phyloP scores from a whole-genome alignment of 2,888 invertebrate genomes.

The Lasius fuliginosus region DNA sequence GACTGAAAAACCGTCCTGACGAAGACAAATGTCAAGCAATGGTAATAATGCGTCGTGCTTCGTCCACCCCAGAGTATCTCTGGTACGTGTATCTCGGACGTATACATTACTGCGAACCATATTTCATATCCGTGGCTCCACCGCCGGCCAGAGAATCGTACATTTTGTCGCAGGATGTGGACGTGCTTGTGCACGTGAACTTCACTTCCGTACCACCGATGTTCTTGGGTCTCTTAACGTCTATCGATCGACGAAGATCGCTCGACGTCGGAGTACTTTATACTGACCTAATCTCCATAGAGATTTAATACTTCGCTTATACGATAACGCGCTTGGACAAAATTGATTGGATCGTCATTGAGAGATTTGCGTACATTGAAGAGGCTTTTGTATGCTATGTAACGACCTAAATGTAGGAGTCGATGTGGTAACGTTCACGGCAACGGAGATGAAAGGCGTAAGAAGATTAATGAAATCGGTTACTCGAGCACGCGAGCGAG shows the following conservation, averaged over 20 bases:
- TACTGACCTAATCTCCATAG: not conserved
- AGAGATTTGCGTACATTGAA: slow-evolving; percentile 38
- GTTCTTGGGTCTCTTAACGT: not conserved
- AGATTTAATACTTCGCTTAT: not conserved
- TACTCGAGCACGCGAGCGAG: slow-evolving; percentile 22
- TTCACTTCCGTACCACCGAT: not conserved
- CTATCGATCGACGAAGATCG: slow-evolving; percentile 4
- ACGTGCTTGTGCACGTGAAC: slow-evolving; percentile 8
- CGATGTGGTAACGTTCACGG: not conserved
- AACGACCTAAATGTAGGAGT: slow-evolving; percentile 43
- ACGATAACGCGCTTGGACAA: not conserved
- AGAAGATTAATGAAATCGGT: slow-evolving; percentile 54
- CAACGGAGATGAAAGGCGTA: slow-evolving; percentile 35
- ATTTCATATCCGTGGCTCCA: slow-evolving; percentile 60
- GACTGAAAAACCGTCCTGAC: slow-evolving; percentile 33
- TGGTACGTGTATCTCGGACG: slow-evolving; percentile 14
- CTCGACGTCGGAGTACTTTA: not conserved
- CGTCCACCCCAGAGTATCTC: slow-evolving; percentile 39
- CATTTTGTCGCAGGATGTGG: slow-evolving; percentile 25
- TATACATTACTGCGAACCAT: slow-evolving; percentile 47
- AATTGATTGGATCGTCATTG: slow-evolving; percentile 38
- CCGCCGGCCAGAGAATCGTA: slow-evolving; percentile 51
- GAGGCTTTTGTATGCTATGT: slow-evolving; percentile 36
- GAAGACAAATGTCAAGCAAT: slow-evolving; percentile 64
- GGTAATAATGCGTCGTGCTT: slow-evolving; percentile 57